Evolutionary conservation across 2,113 vertebrate species (phyloP), one percentile per base, ranked within the genome.

Genomic region (Mixornis gularis): DNA sequence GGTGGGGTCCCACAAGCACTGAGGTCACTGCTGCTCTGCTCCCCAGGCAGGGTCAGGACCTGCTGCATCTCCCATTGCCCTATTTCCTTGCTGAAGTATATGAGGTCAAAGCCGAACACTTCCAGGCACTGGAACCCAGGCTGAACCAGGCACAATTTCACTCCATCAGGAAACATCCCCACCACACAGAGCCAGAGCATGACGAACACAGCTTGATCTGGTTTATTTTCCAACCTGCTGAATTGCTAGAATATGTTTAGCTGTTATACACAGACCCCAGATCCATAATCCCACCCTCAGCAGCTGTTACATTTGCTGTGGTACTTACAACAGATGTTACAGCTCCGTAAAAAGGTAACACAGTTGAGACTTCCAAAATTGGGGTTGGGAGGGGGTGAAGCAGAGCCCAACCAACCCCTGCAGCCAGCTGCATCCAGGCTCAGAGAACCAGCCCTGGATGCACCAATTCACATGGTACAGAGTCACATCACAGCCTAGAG

Each of bases 151-250:
- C 53, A 90, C 30, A 18, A 6, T 17, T 43, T 40, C 40, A 5
- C 58, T 43, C n/a, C 53, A 59, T 52, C 5, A 5, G 55, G 53
- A 76, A 60, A 27, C 46, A 65, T 43, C 51, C 49, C 6, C 38
- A 41, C 19, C 1, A 1, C 60, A 53, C 2, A 5, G 55, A 79
- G 17, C 64, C 34, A 0, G 8, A 89, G 72, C 60, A 74, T 0
- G 1, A 76, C 1, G 10, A 79, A 44, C 52, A 19, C 69, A 78
- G 80, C 77, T 80, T 83, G 52, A 78, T 49, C 72, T 19, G 17
- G 83, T 80, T 88, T 66, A 60, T 46, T 58, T 89, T 48, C n/a
- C 62, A 56, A 93, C 88, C 86, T 87, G 83, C 90, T 71, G 73
- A 90, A 93, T 53, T 53, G 51, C 73, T 64, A 55, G 66, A 89